Conservation (phyloP, 2,888 invertebrate genomes). For the Mechanitis messenoides region DNA sequence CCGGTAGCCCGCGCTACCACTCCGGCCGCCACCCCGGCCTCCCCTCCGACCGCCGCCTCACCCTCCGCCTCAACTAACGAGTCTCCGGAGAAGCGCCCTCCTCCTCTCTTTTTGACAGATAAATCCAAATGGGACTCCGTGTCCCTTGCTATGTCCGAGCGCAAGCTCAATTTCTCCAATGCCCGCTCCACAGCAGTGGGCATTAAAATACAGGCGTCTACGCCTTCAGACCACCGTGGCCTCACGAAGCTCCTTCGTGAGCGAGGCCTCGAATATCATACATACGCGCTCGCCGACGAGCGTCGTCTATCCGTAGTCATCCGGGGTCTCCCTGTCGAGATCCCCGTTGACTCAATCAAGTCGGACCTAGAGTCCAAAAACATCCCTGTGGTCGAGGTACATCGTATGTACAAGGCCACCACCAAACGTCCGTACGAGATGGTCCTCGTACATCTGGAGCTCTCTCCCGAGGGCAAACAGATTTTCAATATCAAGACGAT, state of each 20-base stretch:
- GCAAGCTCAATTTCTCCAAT: background rate
- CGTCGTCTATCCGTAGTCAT: constrained; percentile 1
- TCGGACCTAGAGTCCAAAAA: background rate
- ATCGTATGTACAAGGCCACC: background rate
- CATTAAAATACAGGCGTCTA: background rate
- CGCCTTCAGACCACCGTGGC: background rate
- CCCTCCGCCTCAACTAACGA: background rate
- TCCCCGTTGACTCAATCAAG: background rate
- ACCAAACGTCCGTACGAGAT: too few species aligned
- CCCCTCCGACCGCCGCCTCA: too few species aligned
- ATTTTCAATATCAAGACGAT: too few species aligned
- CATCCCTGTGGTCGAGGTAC: background rate
- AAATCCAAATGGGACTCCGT: too few species aligned
- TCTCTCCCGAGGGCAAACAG: too few species aligned
- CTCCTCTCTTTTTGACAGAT: too few species aligned
- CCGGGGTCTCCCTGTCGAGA: constrained; percentile 1
- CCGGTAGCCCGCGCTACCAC: too few species aligned
- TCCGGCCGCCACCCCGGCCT: too few species aligned
- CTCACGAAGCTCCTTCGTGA: background rate
- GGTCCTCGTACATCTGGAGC: too few species aligned
- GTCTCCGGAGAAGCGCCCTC: background rate
- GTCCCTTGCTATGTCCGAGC: too few species aligned
- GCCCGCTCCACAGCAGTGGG: background rate
- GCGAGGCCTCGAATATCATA: background rate
- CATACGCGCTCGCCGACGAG: constrained; percentile 9